Base-by-base conservation (phyloP, 1,140 invertebrate species). In the Polypedilum vanderplanki region DNA sequence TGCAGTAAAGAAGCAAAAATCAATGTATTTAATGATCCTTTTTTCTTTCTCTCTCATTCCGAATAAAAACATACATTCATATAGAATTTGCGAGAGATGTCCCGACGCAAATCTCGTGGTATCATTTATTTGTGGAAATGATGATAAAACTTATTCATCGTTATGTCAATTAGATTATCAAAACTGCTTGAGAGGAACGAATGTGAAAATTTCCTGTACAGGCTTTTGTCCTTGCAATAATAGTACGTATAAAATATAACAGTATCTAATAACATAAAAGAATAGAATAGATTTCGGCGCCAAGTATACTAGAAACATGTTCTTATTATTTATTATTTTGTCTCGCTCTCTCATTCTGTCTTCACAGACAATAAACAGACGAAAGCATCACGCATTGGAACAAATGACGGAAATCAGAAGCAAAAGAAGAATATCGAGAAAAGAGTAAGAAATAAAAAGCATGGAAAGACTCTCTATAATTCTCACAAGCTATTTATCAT, bases 111-210 rank as follows among this genome's bases (percentile, higher is more conserved):
- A 78, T 33, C 24, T 33, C 24, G 24, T 33, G 2, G 24, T 92
- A 40, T 88, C 88, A 77, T 95, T 95, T 87, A 86, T 95, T 74
- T 96, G 94, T 83, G 94, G 93, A 76, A 89, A 89, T 41, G 93
- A 96, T 85, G 96, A 96, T 85, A 88, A 90, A 78, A 96, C 94
- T n/a, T 96, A 96, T 85, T 95, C 93, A 81, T 95, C 93, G 74
- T 86, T 92, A 74, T 96, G 93, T 83, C 88, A 93, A 77, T 86
- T 96, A 78, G 91, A 95, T 83, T 94, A 95, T 83, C 93, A 95
- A 85, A 96, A 96, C 85, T 96, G 94, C 84, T 91, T 96, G 82
- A 92, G 94, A 83, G 83, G 84, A 73, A 89, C 90, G 40, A 85
- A 86, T 77, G 89, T 96, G 79, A 88, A 87, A 79, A 88, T 94